phyloP scores from a whole-genome alignment of 1,140 invertebrate genomes.

The Lutraria rhynchaena region DNA sequence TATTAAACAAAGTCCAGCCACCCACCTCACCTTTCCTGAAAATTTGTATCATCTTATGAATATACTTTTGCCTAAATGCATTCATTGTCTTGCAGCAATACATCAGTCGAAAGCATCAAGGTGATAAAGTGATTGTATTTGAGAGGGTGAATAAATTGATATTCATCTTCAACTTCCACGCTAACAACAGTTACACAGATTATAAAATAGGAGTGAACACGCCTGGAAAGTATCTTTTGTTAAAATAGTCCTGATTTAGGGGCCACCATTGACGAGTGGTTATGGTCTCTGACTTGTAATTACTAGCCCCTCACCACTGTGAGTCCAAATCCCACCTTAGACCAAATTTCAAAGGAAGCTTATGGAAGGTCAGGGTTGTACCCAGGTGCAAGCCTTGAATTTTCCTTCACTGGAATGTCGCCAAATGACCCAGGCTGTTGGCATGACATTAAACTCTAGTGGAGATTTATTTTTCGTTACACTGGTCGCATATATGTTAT shows the following conservation, averaged over 20 bases:
- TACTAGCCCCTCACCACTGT: too few relatives aligned
- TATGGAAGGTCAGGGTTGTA: background rate
- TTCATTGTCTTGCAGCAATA: slow-evolving; percentile 87
- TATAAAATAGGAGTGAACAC: slow-evolving; percentile 93
- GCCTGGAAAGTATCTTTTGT: slow-evolving; percentile 86
- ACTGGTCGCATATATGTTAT: background rate
- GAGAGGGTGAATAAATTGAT: slow-evolving; percentile 93
- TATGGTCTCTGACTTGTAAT: too few relatives aligned
- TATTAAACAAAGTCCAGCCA: too few relatives aligned
- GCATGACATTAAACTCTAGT: too few relatives aligned
- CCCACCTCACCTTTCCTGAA: too few relatives aligned
- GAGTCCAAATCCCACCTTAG: too few relatives aligned
- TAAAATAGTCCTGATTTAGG: background rate
- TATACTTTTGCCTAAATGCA: background rate
- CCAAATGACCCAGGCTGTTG: too few relatives aligned
- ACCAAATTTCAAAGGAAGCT: background rate
- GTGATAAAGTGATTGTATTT: slow-evolving; percentile 97
- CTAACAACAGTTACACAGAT: slow-evolving; percentile 95
- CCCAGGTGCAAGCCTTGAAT: too few relatives aligned
- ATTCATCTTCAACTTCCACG: slow-evolving; percentile 99
- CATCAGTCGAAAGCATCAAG: slow-evolving; percentile 97
- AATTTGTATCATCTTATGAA: background rate
- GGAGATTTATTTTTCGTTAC: background rate
- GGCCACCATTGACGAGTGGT: background rate
- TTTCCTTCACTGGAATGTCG: background rate